phyloP scores from a whole-genome alignment of 2,888 invertebrate species.

The Metallyticus violacea region DNA sequence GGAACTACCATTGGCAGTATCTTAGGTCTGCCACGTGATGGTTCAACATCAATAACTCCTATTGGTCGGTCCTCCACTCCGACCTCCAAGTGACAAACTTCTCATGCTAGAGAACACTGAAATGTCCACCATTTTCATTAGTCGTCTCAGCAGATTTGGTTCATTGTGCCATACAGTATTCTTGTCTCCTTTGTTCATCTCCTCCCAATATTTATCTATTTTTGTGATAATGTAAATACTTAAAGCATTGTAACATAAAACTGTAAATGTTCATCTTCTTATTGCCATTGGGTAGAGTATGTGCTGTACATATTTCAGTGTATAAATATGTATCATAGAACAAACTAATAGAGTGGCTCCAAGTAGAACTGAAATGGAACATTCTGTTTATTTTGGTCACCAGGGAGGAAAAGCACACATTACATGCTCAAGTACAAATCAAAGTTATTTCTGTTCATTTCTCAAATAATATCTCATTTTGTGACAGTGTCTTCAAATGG shows the following conservation, averaged over 20 bases:
- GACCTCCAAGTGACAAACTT: constrained; percentile 44
- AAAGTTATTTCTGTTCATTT: no score
- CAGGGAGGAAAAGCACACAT: no score
- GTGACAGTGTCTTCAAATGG: no score
- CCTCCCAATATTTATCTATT: constrained; percentile 17
- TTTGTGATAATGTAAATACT: constrained; percentile 19
- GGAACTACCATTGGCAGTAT: constrained; percentile 26
- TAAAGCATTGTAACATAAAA: not conserved
- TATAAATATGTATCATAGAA: constrained; percentile 8
- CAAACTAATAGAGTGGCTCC: no score
- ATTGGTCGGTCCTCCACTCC: constrained; percentile 44
- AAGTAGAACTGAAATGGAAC: no score
- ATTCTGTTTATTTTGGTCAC: no score
- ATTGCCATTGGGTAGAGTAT: not conserved
- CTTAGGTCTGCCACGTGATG: constrained; percentile 42
- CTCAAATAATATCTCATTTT: no score
- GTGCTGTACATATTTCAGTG: constrained; percentile 6
- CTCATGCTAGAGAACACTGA: not conserved
- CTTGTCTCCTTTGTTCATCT: not conserved
- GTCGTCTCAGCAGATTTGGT: not conserved
- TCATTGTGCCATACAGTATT: constrained; percentile 31
- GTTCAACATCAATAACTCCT: constrained; percentile 47
- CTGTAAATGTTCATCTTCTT: constrained; percentile 1
- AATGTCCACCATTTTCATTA: no score
- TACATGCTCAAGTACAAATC: not conserved